Evolutionary conservation across 2,797 vertebrate genomes (phyloP), one percentile per base, ranked within the genome.

Genomic region (Sciaenops ocellatus): DNA sequence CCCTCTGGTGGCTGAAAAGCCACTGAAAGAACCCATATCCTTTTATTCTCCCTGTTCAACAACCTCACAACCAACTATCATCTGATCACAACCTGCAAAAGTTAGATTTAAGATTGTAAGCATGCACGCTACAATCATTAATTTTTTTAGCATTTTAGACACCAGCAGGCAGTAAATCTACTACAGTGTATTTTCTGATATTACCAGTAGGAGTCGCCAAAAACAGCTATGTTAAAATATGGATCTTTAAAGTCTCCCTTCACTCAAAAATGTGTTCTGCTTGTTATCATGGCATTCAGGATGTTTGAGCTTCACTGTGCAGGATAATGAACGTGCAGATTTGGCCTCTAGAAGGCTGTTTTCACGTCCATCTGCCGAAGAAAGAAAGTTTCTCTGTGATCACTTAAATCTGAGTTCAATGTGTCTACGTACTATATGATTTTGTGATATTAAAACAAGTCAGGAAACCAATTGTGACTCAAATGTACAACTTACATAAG

Each of bases 1-100:
- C 70, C 96, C 97, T 20, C 96, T 98, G 11, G 93, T 96, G 70
- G 97, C 97, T 17, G 97, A 98, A 91, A 98, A 98, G 86, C 95
- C 91, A 67, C 95, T 98, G 66, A 97, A 97, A 89, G 97, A 98
- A 90, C 96, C 97, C 65, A 98, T 98, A 98, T 98, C 97, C 97
- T 97, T 96, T 16, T 9, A 9, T 15, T 59, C 44, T 48, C n/a
- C 8, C 50, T 18, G 48, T 26, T 2, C 0, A 26, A 41, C 41
- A 26, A 38, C 11, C 24, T 7, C 0, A 52, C 1, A 50, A 42
- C 20, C 28, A 51, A 1, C 12, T 0, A 17, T 2, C 34, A 3
- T 34, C 6, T 30, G 8, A 7, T 54, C 47, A 60, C 12, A 48
- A 38, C 34, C 46, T 8, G 46, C 46, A 18, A 38, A 34, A 47